Evolutionary conservation across 2,888 invertebrate genomes (phyloP).

Genomic region (Cheilosia soror): DNA sequence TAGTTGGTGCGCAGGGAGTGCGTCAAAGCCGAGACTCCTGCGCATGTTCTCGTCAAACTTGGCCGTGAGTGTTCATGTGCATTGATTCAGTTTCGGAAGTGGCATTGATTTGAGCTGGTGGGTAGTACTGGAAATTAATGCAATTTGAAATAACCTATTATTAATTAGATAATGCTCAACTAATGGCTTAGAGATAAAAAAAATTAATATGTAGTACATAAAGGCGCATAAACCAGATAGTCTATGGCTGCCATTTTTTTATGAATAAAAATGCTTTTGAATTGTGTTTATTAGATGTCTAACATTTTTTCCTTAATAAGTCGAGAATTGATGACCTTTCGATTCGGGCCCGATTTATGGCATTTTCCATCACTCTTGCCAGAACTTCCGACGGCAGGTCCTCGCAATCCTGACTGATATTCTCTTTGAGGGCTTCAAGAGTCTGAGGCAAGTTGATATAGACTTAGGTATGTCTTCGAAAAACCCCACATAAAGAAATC

Average conservation of each 20-base stretch:
- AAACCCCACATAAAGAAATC: too few species aligned
- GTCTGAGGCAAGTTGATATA: too few species aligned
- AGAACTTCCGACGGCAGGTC: too few species aligned
- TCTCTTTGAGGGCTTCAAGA: too few species aligned
- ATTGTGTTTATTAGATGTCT: too few species aligned
- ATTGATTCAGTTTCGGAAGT: slow-evolving; percentile 89
- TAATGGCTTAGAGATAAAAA: not conserved
- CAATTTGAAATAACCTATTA: slow-evolving; percentile 79
- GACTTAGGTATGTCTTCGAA: too few species aligned
- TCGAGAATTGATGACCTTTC: too few species aligned
- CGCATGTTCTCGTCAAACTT: slow-evolving; percentile 90
- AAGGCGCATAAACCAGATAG: not conserved
- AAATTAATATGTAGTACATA: not conserved
- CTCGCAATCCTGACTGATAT: too few species aligned
- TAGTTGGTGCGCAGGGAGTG: slow-evolving; percentile 84
- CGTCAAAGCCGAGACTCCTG: slow-evolving; percentile 85
- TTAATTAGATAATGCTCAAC: slow-evolving; percentile 64
- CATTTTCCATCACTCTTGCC: too few species aligned
- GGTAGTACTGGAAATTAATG: slow-evolving; percentile 90
- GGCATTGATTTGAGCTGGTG: slow-evolving; percentile 90
- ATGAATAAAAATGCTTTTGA: too few species aligned
- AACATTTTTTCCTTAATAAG: too few species aligned
- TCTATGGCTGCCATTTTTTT: not conserved
- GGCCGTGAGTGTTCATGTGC: slow-evolving; percentile 93
- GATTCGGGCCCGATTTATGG: too few species aligned